phyloP scores from a whole-genome alignment of 2,888 invertebrate genomes.

The Eupithecia insigniata region DNA sequence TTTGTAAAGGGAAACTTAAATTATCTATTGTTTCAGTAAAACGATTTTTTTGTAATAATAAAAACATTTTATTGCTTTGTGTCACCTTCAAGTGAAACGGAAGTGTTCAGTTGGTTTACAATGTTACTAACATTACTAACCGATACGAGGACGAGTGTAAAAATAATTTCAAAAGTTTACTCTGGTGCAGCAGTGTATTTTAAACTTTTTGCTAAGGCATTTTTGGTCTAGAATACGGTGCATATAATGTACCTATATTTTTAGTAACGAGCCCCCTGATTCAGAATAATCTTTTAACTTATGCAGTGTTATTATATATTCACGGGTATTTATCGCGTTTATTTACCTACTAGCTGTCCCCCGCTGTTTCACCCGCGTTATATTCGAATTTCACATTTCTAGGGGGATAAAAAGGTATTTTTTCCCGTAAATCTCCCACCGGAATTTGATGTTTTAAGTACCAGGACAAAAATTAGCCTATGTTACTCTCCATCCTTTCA shows the following conservation, averaged over 20 bases:
- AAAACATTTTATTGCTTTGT: conserved; percentile 28
- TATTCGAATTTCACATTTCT: too few relatives aligned
- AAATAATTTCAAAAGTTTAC: background rate
- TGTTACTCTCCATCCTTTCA: too few relatives aligned
- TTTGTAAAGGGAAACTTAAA: background rate
- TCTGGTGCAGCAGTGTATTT: background rate
- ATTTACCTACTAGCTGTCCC: too few relatives aligned
- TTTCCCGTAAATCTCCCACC: too few relatives aligned
- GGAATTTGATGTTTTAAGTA: too few relatives aligned
- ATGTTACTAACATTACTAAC: background rate
- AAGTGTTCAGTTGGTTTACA: background rate
- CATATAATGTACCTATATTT: background rate
- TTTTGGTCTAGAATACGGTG: background rate
- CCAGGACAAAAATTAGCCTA: too few relatives aligned
- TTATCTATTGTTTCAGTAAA: conserved; percentile 11
- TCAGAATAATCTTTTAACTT: background rate
- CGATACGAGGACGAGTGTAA: background rate
- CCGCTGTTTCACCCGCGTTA: too few relatives aligned
- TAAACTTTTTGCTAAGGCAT: conserved; percentile 3
- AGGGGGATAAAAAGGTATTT: too few relatives aligned
- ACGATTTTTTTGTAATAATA: conserved; percentile 22
- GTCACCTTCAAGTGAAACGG: background rate
- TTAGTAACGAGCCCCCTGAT: background rate
- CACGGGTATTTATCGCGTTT: too few relatives aligned
- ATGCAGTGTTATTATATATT: too few relatives aligned